phyloP scores from a whole-genome alignment of 2,797 vertebrate species.

The Acipenser oxyrinchus region DNA sequence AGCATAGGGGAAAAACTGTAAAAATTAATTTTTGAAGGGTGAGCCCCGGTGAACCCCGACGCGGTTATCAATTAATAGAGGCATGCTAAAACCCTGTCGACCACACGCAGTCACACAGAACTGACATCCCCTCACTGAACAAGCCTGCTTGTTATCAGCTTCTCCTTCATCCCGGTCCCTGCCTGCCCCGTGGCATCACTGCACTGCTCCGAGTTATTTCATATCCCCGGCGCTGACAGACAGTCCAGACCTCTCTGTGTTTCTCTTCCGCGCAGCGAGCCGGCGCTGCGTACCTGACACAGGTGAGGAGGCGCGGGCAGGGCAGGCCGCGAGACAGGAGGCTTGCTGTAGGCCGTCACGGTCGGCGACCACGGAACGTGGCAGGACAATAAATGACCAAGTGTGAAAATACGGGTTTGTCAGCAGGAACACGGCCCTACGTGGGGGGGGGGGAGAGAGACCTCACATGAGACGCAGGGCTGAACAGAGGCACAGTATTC shows the following conservation, averaged over 20 bases:
- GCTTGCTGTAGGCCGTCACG: conserved; percentile 27
- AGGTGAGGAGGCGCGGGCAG: not conserved
- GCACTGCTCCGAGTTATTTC: not conserved
- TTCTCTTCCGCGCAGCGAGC: conserved; percentile 29
- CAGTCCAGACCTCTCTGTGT: conserved; percentile 12
- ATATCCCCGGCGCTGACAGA: not conserved
- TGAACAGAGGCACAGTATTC: not conserved
- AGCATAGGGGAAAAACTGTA: no score
- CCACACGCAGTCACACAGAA: no score
- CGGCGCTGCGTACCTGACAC: not conserved
- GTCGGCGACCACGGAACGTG: conserved; percentile 8
- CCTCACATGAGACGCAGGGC: no score
- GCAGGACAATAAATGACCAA: not conserved
- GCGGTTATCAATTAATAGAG: no score
- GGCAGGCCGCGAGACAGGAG: not conserved
- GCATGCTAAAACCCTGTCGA: no score
- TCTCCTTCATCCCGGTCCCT: no score
- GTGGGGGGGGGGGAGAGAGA: not conserved
- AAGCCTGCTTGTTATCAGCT: no score
- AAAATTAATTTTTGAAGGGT: no score
- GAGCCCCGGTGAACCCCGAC: no score
- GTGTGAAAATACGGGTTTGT: not conserved
- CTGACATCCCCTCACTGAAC: no score
- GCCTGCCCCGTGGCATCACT: no score
- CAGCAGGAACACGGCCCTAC: not conserved